Percentiles rank a stretch among this genome's conserved stretches.
phyloP scores from a whole-genome alignment of 2,113 vertebrate genomes.

The Cyphomyrus plagiostoma region DNA sequence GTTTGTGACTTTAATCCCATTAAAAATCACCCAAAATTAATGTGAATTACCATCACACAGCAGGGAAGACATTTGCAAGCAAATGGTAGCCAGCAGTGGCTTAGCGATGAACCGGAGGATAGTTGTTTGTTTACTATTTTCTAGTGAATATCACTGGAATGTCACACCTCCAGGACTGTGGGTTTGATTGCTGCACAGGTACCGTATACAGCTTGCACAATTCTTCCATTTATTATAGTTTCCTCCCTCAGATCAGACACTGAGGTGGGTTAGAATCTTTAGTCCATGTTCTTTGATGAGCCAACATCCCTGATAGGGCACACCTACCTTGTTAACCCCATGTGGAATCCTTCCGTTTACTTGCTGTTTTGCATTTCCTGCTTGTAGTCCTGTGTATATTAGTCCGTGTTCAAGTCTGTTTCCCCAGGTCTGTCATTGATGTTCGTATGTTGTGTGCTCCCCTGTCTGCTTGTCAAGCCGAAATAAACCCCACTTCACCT shows the following conservation, averaged over 20 bases:
- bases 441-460: too few relatives aligned
- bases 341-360: too few relatives aligned
- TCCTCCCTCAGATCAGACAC: not conserved
- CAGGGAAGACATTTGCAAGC: not conserved
- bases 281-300: not conserved
- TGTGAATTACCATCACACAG: not conserved
- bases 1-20: not conserved
- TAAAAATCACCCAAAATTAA: not conserved
- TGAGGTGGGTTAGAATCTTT: not conserved
- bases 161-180: not conserved
- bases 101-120: not conserved
- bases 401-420: too few relatives aligned
- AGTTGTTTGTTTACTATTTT: not conserved
- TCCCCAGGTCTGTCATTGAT: too few relatives aligned
- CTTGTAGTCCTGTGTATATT: too few relatives aligned
- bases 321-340: not conserved
- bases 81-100: not conserved
- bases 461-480: too few relatives aligned
- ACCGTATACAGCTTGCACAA: not conserved
- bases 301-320: not conserved
- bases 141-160: not conserved
- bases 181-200: not conserved
- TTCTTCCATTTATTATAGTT: not conserved
- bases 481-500: too few relatives aligned
- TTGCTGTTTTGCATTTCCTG: too few relatives aligned